A percentile compares a stretch with the other conserved stretches of the same genome.
Conservation (phyloP, 2,888 invertebrate genomes). For the Mimas tiliae region DNA sequence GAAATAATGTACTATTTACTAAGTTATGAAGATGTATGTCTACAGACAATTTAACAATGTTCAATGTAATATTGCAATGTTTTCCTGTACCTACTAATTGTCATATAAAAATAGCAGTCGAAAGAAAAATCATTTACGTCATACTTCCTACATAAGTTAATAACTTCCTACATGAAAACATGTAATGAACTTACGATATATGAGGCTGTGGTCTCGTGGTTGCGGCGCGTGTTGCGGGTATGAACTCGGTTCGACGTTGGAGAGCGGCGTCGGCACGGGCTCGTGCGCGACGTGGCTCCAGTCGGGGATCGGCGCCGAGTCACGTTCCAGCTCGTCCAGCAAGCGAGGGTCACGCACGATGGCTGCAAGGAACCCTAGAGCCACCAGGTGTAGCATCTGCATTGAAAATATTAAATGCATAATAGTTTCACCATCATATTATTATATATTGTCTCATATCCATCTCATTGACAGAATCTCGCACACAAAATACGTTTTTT, state of each 20-base stretch:
- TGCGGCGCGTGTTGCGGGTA: constrained; percentile 74
- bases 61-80: too few species aligned
- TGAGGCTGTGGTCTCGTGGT: constrained; percentile 86
- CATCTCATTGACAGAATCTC: too few species aligned
- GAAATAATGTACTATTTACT: not conserved
- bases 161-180: too few species aligned
- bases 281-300: constrained; percentile 69
- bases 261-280: constrained; percentile 88
- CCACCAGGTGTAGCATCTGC: constrained; percentile 90
- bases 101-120: too few species aligned
- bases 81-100: too few species aligned
- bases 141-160: too few species aligned
- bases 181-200: constrained; percentile 85
- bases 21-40: not conserved
- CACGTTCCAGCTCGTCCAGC: constrained; percentile 85
- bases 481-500: too few species aligned
- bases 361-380: constrained; percentile 89
- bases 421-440: not conserved
- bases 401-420: constrained; percentile 12
- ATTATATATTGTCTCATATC: not conserved
- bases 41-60: not conserved
- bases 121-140: too few species aligned
- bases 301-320: constrained; percentile 70
- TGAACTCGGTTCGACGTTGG: constrained; percentile 87
- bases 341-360: constrained; percentile 90